Conservation (phyloP, 2,888 invertebrate genomes). For the Stegana nigrithorax region DNA sequence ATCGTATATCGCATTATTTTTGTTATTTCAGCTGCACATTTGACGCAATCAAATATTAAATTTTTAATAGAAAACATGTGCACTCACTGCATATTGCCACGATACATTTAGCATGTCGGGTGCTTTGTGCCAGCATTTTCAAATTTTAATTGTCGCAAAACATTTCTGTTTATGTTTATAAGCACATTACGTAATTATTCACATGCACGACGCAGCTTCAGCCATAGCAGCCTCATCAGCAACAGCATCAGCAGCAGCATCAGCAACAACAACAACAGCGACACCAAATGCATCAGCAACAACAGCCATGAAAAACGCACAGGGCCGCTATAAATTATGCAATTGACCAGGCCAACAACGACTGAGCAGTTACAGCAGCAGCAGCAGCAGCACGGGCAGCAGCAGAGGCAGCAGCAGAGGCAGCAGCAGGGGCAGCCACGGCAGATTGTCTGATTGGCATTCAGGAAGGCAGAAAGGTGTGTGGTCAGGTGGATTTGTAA, state of each 20-base stretch:
- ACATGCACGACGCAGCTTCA: neutral
- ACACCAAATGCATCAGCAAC: no score
- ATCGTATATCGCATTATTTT: neutral
- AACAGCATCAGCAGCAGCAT: no score
- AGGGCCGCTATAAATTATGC: conserved; percentile 8
- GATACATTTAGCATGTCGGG: no score
- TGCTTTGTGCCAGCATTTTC: no score
- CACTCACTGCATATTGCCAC: no score
- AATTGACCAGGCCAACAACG: neutral
- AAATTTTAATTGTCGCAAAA: conserved; percentile 14
- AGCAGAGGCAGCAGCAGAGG: neutral
- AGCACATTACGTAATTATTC: conserved; percentile 10
- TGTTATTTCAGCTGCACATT: conserved; percentile 12
- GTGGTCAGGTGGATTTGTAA: neutral
- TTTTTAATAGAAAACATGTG: conserved; percentile 13
- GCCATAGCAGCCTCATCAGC: neutral
- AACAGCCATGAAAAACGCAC: no score
- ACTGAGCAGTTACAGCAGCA: neutral
- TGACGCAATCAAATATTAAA: conserved; percentile 15
- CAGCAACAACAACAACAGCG: no score
- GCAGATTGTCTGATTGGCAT: neutral
- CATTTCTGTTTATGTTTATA: conserved; percentile 13
- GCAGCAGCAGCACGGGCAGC: neutral
- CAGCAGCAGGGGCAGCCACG: no score
- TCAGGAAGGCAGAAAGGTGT: neutral